Conservation (phyloP, 2,888 invertebrate genomes). For the Julus scanicus region DNA sequence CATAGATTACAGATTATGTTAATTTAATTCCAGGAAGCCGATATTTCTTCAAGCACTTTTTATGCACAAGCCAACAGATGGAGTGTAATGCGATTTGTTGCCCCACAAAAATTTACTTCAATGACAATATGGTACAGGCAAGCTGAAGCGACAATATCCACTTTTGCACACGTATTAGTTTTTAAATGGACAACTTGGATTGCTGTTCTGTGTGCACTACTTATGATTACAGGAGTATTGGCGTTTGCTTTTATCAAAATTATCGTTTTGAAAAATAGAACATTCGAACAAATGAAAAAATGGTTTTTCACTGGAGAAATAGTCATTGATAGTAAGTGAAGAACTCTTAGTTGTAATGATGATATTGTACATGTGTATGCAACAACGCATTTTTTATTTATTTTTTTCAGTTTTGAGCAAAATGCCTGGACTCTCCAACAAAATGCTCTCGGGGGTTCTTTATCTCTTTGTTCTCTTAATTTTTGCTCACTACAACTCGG, state of each 20-base stretch:
- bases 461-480: not conserved
- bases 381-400: not conserved
- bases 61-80: not conserved
- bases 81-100: not conserved
- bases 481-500: not conserved
- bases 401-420: not conserved
- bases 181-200: not conserved
- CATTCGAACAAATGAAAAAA: not conserved
- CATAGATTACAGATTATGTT: not conserved
- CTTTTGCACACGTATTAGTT: not conserved
- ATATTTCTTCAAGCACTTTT: not conserved
- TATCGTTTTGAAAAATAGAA: not conserved
- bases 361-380: not conserved
- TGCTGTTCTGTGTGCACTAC: not conserved
- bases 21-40: not conserved
- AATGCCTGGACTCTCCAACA: not conserved
- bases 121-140: not conserved
- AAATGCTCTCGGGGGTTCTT: not conserved
- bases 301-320: not conserved
- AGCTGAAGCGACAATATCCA: not conserved
- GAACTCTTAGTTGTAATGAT: too few relatives aligned
- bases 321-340: not conserved
- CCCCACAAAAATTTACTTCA: not conserved
- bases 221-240: not conserved
- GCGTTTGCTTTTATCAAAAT: conserved; percentile 16